Evolutionary conservation across 2,888 invertebrate genomes (phyloP), one percentile per base, ranked within the genome.

Genomic region (Hypomecis punctinalis): DNA sequence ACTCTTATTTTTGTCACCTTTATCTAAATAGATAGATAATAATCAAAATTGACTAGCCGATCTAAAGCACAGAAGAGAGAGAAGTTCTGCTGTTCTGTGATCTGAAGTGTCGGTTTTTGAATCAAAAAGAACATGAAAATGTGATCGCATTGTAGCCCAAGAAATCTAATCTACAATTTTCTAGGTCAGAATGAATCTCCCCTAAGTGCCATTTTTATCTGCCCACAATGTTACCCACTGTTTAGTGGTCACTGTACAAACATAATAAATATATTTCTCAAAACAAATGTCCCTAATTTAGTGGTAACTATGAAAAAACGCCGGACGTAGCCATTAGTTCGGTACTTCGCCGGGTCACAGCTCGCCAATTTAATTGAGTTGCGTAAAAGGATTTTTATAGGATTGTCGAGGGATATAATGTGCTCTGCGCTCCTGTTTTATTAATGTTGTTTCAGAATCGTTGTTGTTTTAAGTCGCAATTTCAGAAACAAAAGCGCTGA

Each of bases 381-480:
- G 47, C 56, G 66, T 63, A 66, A 66, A 66, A 66, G 62, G 66
- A 66, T 66, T 66, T 66, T 63, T 66, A 66, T 66, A 53, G 62
- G 55, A 66, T 66, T 59, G 55, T 58, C 45, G 57, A 39, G 52
- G 59, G 66, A 54, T 59, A 49, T 59, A 66, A 51, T 51, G 58
- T 66, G 51, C 37, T 62, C 45, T 10, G 43, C 53, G 48, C 48
- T 39, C 54, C 55, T 54, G 56, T 60, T 65, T 65, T 61, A 61
- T 57, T 58, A 48, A 59, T 61, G 55, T 57, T 57, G 54, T 61
- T 58, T 55, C 39, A 46, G 61, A 47, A 58, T 46, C 46, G 51
- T 52, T 55, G 40, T 49, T 54, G 55, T 54, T 59, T 55, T 59
- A 56, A 55, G 53, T 52, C n/a, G 49, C 58, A 61, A 61, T 60